Conservation (phyloP, 2,113 vertebrate species). For the Marmota monax region DNA sequence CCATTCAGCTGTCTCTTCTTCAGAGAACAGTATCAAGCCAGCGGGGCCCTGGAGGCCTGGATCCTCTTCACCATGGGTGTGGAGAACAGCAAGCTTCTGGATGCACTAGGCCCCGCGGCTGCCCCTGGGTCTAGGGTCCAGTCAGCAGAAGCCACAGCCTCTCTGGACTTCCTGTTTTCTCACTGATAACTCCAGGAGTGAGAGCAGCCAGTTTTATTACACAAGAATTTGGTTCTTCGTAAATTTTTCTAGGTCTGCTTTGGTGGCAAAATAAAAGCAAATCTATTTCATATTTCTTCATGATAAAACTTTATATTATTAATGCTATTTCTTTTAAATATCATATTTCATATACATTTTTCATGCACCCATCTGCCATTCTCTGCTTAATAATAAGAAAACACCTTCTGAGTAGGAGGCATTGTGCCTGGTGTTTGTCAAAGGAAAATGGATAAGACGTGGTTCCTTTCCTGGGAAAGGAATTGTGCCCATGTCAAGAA, state of each 20-base stretch:
- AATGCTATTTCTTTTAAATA: constrained; percentile 45
- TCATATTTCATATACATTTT: not conserved
- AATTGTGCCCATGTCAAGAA: not conserved
- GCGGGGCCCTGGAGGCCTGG: not conserved
- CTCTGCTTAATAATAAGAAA: not conserved
- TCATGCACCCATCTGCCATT: not conserved
- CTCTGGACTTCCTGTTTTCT: not conserved
- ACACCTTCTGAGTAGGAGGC: not conserved
- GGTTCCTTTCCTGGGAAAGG: not conserved
- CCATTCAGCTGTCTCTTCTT: not conserved
- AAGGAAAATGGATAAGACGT: not conserved
- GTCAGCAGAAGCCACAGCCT: not conserved
- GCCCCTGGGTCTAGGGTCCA: not conserved
- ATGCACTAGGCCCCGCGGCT: not conserved
- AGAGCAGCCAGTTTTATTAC: not conserved
- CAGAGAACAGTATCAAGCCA: not conserved
- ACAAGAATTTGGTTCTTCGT: not conserved
- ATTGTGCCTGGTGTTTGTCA: not conserved
- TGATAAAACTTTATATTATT: not conserved
- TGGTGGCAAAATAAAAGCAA: not conserved
- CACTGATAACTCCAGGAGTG: not conserved
- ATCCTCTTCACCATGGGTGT: not conserved
- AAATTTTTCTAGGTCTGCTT: not conserved
- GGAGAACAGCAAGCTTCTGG: not conserved
- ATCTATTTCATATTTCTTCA: not conserved